Base-by-base conservation (phyloP, 2,797 vertebrate species). In the Chlorospingus flavigularis region DNA sequence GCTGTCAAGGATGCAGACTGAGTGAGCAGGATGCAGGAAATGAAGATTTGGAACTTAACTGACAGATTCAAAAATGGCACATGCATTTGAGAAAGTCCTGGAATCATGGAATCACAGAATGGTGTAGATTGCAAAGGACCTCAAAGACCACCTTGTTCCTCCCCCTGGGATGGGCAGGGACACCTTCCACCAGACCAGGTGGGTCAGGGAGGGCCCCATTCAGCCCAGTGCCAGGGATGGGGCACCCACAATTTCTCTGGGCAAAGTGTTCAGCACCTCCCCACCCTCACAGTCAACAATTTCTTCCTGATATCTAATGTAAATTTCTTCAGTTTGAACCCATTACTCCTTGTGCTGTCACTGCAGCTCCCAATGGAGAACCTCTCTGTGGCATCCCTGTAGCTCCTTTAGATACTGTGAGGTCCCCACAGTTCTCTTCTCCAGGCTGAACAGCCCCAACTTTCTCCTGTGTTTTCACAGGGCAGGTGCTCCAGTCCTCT, bases 61-160 rank as follows among this genome's bases (percentile, higher is more conserved):
- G 39, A 67, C 26, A 76, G 35, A 9, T 43, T 95, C 48, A 87
- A 47, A 81, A 77, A 51, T 4, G 28, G 8, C 13, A 7, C 39
- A 9, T 50, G 11, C 30, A 31, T 50, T 43, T 55, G 51, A 73
- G 62, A 84, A 53, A 62, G 17, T 35, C 35, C 30, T 33, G 76
- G 33, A 33, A 20, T 78, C 23, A 20, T 0, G 1, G 39, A 43
- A 30, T 10, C 33, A 30, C 31, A 31, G 40, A 48, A 42, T 0
- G 2, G 13, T 26, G 40, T 7, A 1, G 4, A 9, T 5, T 40
- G 14, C 35, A 61, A 77, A 70, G 10, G 25, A 61, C 11, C 30
- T 39, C 53, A 12, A 21, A 40, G 21, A 23, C 17, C 48, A 33
- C 18, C 35, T 62, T 1, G 0, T 25, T 48, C 30, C 40, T 9